Percentiles rank a stretch among this genome's conserved stretches.
These are phyloP conservation scores for Oncorhynchus tshawytscha DNA, from an alignment of 2,113 vertebrate genomes.

Conservation along the genomic window DNA sequence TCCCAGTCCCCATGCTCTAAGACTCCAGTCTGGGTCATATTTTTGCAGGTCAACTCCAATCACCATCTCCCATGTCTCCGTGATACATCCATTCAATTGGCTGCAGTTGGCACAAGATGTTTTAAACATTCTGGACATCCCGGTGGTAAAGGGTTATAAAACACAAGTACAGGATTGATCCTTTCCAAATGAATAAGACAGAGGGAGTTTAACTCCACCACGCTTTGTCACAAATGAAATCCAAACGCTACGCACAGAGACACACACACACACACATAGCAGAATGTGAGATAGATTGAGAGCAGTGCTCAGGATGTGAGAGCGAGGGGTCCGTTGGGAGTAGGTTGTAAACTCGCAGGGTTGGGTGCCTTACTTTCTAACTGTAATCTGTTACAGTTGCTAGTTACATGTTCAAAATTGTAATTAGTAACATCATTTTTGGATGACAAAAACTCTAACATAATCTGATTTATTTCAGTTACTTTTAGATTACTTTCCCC, in stretches of 20 bases:
- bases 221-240: slow-evolving; percentile 43
- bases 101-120: slow-evolving; percentile 36
- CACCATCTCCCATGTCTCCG: slow-evolving; percentile 31
- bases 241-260: slow-evolving; percentile 15
- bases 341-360: no score
- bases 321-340: background rate
- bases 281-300: slow-evolving; percentile 1
- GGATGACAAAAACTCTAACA: no score
- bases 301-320: slow-evolving; percentile 20
- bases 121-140: slow-evolving; percentile 22
- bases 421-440: no score
- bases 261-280: background rate
- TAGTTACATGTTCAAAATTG: no score
- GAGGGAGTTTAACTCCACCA: slow-evolving; percentile 20
- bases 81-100: slow-evolving; percentile 49
- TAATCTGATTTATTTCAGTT: no score
- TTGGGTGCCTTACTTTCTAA: no score
- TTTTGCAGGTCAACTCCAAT: slow-evolving; percentile 55
- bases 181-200: slow-evolving; percentile 43
- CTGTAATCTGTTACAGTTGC: no score
- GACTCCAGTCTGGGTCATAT: slow-evolving; percentile 54
- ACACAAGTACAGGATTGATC: slow-evolving; percentile 21
- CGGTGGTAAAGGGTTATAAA: slow-evolving; percentile 37
- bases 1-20: slow-evolving; percentile 38
- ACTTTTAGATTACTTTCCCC: no score